Base-by-base conservation (phyloP, 1,140 invertebrate genomes). In the Mizuhopecten yessoensis region DNA sequence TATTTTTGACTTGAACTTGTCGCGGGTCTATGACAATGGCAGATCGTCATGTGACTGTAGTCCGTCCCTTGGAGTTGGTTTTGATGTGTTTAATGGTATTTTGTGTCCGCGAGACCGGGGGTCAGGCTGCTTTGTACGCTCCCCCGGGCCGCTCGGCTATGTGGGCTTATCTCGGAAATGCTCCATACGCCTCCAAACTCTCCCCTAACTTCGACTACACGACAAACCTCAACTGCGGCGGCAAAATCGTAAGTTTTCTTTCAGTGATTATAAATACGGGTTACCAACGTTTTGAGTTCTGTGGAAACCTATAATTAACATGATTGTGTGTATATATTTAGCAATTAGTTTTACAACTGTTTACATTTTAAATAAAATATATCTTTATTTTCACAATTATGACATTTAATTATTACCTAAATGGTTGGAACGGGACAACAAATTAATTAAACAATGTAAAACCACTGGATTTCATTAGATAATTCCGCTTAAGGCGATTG, bases 181-280 rank as follows among this genome's bases (percentile, higher is more conserved):
- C 57, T 7, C 23, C 23, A 29, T 75, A 75, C 57, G 57, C 57
- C 57, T 75, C 57, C 0, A n/a, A 29, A n/a, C 57, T 75, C 57
- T 29, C n/a, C 23, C 23, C 57, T n/a, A 75, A 75, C n/a, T 75
- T 75, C n/a, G 57, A 75, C 57, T 75, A 75, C n/a, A 75, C 57
- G 1, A 75, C 57, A 7, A 75, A 75, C 57, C 57, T 75, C 23
- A 75, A 75, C 11, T 75, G 57, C 29, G 57, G 57, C 11, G 57
- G 57, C 5, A 75, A 75, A 1, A 75, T 75, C 17, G 57, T 75
- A 29, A 75, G 57, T 75, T 75, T 13, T 45, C 17, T 20, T 45
- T 39, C 5, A 39, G 36, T 39, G 36, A 7, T n/a, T n/a, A n/a
- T n/a, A n/a, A n/a, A n/a, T n/a, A n/a, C n/a, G n/a, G n/a, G n/a